A percentile compares a stretch with the other conserved stretches of the same genome.
These are phyloP conservation scores for Solen grandis DNA, from an alignment of 1,140 invertebrate species.

Conservation along the genomic window DNA sequence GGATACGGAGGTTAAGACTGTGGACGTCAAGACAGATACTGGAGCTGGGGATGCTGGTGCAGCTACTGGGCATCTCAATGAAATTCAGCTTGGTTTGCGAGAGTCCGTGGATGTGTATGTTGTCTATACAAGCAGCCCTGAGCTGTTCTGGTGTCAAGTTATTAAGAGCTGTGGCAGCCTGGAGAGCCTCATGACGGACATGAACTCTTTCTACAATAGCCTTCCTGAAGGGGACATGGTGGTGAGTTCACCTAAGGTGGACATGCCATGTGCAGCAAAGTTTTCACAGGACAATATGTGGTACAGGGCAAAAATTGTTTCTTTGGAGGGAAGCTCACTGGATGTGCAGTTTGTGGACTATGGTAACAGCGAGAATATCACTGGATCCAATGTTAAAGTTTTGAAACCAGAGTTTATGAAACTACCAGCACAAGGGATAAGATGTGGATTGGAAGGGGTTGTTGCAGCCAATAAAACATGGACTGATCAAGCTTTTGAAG, in stretches of 20 bases:
- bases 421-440: constrained; percentile 69
- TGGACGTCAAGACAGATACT: neutral
- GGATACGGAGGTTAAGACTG: constrained; percentile 7
- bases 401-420: constrained; percentile 80
- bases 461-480: constrained; percentile 47
- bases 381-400: constrained; percentile 55
- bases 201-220: constrained; percentile 63
- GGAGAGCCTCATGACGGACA: constrained; percentile 79
- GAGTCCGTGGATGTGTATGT: constrained; percentile 63
- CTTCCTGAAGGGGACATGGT: constrained; percentile 33
- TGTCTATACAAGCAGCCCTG: constrained; percentile 62
- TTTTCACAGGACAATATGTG: constrained; percentile 88
- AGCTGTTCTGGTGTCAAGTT: constrained; percentile 82
- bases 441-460: constrained; percentile 64
- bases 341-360: constrained; percentile 87
- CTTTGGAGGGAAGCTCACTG: constrained; percentile 85
- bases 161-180: constrained; percentile 71
- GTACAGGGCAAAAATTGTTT: constrained; percentile 89
- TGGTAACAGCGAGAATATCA: constrained; percentile 73
- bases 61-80: no score
- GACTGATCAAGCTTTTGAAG: constrained; percentile 61
- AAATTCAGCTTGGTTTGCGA: constrained; percentile 50
- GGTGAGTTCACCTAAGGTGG: constrained; percentile 53
- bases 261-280: constrained; percentile 83
- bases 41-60: constrained; percentile 2